Percentiles rank a stretch among this genome's conserved stretches.
These are phyloP conservation scores for Harpalus rufipes DNA, from an alignment of 2,888 invertebrate genomes.

Conservation along the genomic window DNA sequence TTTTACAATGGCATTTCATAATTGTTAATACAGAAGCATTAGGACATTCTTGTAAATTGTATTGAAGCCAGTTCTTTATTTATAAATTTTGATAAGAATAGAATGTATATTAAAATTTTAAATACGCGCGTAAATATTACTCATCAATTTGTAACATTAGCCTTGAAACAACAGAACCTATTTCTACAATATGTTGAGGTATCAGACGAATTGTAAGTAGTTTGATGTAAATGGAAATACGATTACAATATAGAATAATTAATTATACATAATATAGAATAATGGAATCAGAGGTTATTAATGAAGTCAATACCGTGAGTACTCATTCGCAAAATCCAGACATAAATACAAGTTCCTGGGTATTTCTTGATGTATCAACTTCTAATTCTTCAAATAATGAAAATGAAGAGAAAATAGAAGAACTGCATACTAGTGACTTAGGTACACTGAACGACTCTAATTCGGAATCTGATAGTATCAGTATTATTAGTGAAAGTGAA, in stretches of 20 bases:
- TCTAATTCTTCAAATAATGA: constrained; percentile 5
- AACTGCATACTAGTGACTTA: constrained; percentile 27
- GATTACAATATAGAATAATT: neutral
- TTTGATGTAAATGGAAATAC: neutral
- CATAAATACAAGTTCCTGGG: constrained; percentile 58
- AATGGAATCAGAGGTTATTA: neutral
- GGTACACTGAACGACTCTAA: constrained; percentile 2
- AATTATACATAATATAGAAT: neutral
- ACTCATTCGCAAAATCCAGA: constrained; percentile 4
- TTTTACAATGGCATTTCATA: too few relatives aligned
- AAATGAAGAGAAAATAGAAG: constrained; percentile 10
- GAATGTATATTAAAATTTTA: neutral
- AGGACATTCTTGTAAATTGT: too few relatives aligned
- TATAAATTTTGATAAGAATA: neutral
- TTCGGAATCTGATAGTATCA: constrained; percentile 58
- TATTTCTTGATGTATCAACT: constrained; percentile 39
- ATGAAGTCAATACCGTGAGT: neutral
- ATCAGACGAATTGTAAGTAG: neutral
- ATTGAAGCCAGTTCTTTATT: too few relatives aligned
- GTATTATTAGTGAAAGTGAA: constrained; percentile 59
- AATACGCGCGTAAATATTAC: neutral
- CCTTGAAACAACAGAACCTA: neutral
- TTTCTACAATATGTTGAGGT: neutral
- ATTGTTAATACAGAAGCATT: too few relatives aligned
- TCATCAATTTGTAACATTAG: neutral